Evolutionary conservation across 2,797 vertebrate species (phyloP).

Genomic region (Hippoglossus hippoglossus): DNA sequence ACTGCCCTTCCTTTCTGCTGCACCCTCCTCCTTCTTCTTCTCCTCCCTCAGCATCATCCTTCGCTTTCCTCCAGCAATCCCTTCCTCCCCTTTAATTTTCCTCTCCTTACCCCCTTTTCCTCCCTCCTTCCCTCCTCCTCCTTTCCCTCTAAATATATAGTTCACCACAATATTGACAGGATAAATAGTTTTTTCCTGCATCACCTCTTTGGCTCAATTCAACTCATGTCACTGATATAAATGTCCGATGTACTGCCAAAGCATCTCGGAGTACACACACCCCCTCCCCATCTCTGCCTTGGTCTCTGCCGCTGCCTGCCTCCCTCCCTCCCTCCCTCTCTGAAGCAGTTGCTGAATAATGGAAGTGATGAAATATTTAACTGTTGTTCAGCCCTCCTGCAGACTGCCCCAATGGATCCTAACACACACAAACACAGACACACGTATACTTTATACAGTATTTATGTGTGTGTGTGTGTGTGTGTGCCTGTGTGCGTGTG

Average conservation of each 20-base stretch:
- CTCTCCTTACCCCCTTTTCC: neutral
- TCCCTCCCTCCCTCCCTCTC: constrained; percentile 40
- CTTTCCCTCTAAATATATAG: neutral
- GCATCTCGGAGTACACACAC: constrained; percentile 7
- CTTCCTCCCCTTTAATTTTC: constrained; percentile 17
- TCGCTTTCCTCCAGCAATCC: constrained; percentile 2
- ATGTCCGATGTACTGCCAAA: constrained; percentile 25
- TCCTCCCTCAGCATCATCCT: constrained; percentile 27
- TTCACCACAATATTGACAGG: neutral
- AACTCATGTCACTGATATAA: constrained; percentile 15
- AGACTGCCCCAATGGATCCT: constrained; percentile 71
- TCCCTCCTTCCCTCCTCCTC: neutral
- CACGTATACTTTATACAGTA: neutral
- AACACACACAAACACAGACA: constrained; percentile 33
- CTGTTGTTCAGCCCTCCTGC: constrained; percentile 80
- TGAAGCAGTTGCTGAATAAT: constrained; percentile 81
- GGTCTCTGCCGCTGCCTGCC: constrained; percentile 3
- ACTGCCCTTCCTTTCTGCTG: constrained; percentile 34
- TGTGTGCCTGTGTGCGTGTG: neutral
- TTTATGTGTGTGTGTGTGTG: constrained; percentile 8
- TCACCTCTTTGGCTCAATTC: neutral
- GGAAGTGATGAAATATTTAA: constrained; percentile 87
- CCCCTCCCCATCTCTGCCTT: neutral
- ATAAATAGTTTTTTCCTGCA: neutral
- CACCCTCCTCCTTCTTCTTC: constrained; percentile 21